These are phyloP conservation scores for Cydia pomonella DNA, from an alignment of 1,140 invertebrate species.

Conservation along the genomic window DNA sequence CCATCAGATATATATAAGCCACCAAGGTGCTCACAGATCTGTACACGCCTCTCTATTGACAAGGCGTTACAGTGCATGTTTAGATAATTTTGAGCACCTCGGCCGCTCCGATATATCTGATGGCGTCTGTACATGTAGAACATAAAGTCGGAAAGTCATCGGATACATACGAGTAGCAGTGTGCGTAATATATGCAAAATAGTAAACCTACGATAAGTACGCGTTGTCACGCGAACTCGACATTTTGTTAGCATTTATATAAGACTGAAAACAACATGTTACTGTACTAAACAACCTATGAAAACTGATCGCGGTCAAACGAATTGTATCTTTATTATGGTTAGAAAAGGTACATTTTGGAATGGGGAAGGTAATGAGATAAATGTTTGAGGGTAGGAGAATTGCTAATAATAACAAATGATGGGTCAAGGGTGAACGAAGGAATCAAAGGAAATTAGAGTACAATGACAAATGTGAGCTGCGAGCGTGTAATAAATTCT, in stretches of 20 bases:
- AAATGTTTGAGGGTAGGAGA: slow-evolving; percentile 41
- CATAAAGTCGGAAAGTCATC: slow-evolving; percentile 42
- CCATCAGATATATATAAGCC: too few species aligned
- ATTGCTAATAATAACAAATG: slow-evolving; percentile 69
- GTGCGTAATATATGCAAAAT: slow-evolving; percentile 75
- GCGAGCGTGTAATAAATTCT: background rate
- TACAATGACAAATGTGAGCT: slow-evolving; percentile 36
- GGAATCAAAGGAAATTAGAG: slow-evolving; percentile 66
- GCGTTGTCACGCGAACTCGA: slow-evolving; percentile 69
- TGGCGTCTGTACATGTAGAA: background rate
- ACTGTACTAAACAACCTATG: slow-evolving; percentile 42
- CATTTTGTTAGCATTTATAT: slow-evolving; percentile 78
- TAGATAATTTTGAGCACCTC: too few species aligned
- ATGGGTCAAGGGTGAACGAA: slow-evolving; percentile 72
- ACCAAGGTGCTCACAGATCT: too few species aligned
- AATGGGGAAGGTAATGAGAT: slow-evolving; percentile 34
- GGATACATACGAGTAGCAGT: slow-evolving; percentile 66
- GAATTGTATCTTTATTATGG: slow-evolving; percentile 39
- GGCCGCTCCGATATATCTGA: too few species aligned
- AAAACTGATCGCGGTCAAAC: background rate
- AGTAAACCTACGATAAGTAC: slow-evolving; percentile 69
- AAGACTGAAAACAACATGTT: slow-evolving; percentile 50
- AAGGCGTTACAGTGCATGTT: too few species aligned
- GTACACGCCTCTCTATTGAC: too few species aligned
- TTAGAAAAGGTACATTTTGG: slow-evolving; percentile 44